Evolutionary conservation across 2,888 invertebrate species (phyloP).

Genomic region (Phyllotreta cruciferae): DNA sequence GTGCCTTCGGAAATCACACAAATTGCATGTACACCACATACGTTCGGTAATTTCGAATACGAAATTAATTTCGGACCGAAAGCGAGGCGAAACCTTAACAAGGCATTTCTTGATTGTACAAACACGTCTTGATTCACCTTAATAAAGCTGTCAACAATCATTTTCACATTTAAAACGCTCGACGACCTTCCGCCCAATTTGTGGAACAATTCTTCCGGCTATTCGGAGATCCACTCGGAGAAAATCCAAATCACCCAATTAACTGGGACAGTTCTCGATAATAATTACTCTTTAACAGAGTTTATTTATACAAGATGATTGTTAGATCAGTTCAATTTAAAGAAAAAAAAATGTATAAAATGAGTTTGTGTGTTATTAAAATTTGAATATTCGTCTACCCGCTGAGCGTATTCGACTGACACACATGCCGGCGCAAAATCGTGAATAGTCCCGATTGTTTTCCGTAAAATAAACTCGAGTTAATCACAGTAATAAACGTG

Average conservation of each 20-base stretch:
- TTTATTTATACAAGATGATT: no score
- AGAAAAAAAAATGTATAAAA: no score
- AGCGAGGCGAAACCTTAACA: neutral
- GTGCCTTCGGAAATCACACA: neutral
- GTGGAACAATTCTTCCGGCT: neutral
- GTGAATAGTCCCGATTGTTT: constrained; percentile 28
- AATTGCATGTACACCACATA: neutral
- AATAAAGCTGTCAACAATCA: constrained; percentile 9
- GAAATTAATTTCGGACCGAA: neutral
- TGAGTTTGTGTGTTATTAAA: no score
- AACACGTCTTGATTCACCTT: constrained; percentile 8
- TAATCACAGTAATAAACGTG: constrained; percentile 24
- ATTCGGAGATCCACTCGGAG: neutral
- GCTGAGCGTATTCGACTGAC: constrained; percentile 2
- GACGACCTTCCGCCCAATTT: constrained; percentile 6
- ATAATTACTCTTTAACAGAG: no score
- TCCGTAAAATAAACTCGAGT: constrained; percentile 17
- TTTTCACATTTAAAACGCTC: constrained; percentile 7
- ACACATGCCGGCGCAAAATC: constrained; percentile 21
- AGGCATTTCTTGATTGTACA: neutral
- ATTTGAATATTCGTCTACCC: neutral
- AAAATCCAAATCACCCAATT: no score
- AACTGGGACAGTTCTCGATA: no score
- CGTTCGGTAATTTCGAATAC: no score
- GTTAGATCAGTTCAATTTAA: no score